Percentiles rank a stretch among this genome's conserved stretches.
Evolutionary conservation across 2,797 vertebrate species (phyloP).

Genomic region (Poecilia picta): DNA sequence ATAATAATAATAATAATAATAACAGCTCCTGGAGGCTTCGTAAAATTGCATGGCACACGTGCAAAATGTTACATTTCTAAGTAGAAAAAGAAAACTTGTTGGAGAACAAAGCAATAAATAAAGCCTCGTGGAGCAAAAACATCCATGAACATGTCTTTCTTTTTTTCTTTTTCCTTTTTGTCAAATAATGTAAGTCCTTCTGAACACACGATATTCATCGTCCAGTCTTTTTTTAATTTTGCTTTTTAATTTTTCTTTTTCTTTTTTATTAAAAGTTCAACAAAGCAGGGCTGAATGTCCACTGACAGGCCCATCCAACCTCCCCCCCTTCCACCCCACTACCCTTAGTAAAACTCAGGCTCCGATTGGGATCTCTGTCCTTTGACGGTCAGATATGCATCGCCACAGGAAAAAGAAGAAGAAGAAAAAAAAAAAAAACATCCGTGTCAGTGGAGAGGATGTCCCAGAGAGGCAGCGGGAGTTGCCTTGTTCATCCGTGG

Average conservation of each 20-base stretch:
- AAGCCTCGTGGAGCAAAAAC: constrained; percentile 70
- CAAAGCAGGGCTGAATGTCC: constrained; percentile 60
- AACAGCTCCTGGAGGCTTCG: constrained; percentile 50
- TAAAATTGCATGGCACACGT: constrained; percentile 82
- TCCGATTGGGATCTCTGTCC: constrained; percentile 24
- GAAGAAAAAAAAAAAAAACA: neutral
- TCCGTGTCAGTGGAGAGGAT: constrained; percentile 44
- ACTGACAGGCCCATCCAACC: constrained; percentile 16
- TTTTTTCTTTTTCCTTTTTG: constrained; percentile 59
- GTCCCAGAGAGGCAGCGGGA: constrained; percentile 50
- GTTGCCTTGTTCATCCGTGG: constrained; percentile 55
- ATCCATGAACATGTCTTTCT: constrained; percentile 67
- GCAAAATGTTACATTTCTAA: constrained; percentile 78
- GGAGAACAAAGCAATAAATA: constrained; percentile 74
- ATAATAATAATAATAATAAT: constrained; percentile 19
- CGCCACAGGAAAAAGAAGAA: constrained; percentile 30
- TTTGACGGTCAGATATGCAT: constrained; percentile 53
- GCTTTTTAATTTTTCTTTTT: neutral
- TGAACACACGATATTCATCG: constrained; percentile 52
- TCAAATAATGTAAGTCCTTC: constrained; percentile 79
- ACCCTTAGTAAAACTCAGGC: constrained; percentile 45
- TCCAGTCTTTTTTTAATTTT: constrained; percentile 28
- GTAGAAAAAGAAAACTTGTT: constrained; percentile 64
- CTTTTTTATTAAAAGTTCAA: constrained; percentile 56
- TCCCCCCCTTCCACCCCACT: too few relatives aligned